Evolutionary conservation across 2,888 invertebrate species (phyloP), one percentile per base, ranked within the genome.

Genomic region (Microdon myrmicae): DNA sequence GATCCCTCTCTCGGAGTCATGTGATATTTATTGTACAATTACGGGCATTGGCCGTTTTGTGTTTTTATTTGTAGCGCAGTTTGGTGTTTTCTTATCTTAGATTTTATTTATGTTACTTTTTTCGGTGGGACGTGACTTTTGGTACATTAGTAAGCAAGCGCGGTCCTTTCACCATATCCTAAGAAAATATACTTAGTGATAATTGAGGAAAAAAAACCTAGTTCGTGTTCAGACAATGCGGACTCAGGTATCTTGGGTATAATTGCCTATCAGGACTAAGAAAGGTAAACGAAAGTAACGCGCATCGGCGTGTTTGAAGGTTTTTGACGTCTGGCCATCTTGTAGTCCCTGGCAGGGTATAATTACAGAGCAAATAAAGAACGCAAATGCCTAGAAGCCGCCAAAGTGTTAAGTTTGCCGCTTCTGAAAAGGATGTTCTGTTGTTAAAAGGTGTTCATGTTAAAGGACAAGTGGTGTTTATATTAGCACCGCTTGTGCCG

Each of bases 21-120:
- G 45, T 64, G 61, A 64, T 64, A 64, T 64, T 64, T 64, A 64
- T 64, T 45, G 51, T 45, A 41, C 47, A 64, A 64, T 64, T 64
- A 64, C 56, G 61, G 49, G 55, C 29, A 16, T 41, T 25, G 29
- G 9, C 22, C 1, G n/a, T 28, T 32, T 29, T 31, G 41, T 45
- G 5, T 38, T 35, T 54, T 14, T 38, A 35, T 25, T 9, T 26
- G 28, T n/a, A n/a, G n/a, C n/a, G n/a, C n/a, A n/a, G n/a, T 23
- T 23, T 23, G 7, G 9, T 13, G 34, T 14, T 29, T 29, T n/a
- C 12, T 38, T 31, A 14, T 43, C 29, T 20, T 7, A 13, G 32
- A 43, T 31, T 17, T 26, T 34, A 3, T 45, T 25, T 51, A 35
- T 51, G 31, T 45, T 29, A 28, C 35, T 22, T 39, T 45, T 35